Evolutionary conservation across 2,113 vertebrate genomes (phyloP).

Genomic region (Nibea albiflora): DNA sequence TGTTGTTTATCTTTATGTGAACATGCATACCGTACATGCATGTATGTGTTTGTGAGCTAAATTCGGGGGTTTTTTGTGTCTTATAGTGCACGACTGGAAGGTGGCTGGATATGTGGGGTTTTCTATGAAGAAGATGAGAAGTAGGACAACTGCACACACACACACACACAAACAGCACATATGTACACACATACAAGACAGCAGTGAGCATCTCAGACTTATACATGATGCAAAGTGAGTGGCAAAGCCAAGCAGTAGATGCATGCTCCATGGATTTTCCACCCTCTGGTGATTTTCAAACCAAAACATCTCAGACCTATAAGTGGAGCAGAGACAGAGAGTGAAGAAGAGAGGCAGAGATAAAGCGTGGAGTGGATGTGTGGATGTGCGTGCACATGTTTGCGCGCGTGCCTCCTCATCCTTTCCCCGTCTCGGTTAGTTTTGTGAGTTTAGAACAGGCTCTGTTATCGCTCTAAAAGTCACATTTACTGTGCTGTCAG

Average conservation of each 20-base stretch:
- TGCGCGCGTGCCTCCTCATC: constrained; percentile 1
- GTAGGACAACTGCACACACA: constrained; percentile 45
- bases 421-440: constrained; percentile 24
- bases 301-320: constrained; percentile 58
- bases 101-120: not conserved
- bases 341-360: not conserved
- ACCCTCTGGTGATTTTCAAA: constrained; percentile 64
- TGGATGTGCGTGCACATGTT: not conserved
- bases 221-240: constrained; percentile 65
- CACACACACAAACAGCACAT: constrained; percentile 22
- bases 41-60: not conserved
- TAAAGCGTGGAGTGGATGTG: not conserved
- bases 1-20: constrained; percentile 31
- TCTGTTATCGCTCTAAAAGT: constrained; percentile 37
- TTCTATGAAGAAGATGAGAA: constrained; percentile 38
- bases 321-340: constrained; percentile 46
- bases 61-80: constrained; percentile 4
- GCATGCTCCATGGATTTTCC: constrained; percentile 55
- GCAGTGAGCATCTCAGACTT: constrained; percentile 47
- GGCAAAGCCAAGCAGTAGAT: constrained; percentile 51
- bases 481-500: constrained; percentile 17
- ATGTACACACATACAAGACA: constrained; percentile 15
- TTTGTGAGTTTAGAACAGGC: constrained; percentile 12
- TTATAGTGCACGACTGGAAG: not conserved
- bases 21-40: not conserved